These are phyloP conservation scores for Labroides dimidiatus DNA, from an alignment of 2,797 vertebrate species.

Conservation along the genomic window DNA sequence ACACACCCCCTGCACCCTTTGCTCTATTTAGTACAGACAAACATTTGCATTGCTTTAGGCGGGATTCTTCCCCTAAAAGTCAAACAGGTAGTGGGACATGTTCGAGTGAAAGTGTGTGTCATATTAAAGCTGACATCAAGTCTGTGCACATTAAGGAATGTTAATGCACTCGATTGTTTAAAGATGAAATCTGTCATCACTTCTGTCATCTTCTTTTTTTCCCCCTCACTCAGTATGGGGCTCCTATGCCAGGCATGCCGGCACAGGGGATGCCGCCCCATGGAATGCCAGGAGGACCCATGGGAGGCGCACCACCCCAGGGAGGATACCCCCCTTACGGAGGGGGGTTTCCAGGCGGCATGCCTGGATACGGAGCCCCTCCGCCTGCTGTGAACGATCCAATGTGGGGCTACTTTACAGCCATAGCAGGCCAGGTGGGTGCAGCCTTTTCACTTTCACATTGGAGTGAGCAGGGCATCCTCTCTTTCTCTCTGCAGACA, in stretches of 20 bases:
- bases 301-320: constrained; percentile 57
- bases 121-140: not conserved
- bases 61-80: too few relatives aligned
- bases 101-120: too few relatives aligned
- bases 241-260: constrained; percentile 83
- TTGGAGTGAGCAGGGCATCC: not conserved
- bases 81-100: too few relatives aligned
- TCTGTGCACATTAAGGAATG: not conserved
- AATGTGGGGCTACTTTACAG: constrained; percentile 89
- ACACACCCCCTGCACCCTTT: not conserved
- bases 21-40: not conserved
- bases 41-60: not conserved
- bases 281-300: constrained; percentile 80
- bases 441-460: not conserved
- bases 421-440: constrained; percentile 89
- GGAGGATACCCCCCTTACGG: constrained; percentile 77
- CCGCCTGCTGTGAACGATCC: constrained; percentile 78
- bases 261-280: constrained; percentile 79
- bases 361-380: constrained; percentile 66
- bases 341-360: constrained; percentile 70
- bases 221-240: constrained; percentile 80
- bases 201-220: not conserved
- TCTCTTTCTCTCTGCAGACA: not conserved
- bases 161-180: not conserved
- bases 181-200: not conserved